A percentile compares a stretch with the other conserved stretches of the same genome.
Evolutionary conservation across 2,797 vertebrate species (phyloP).

Genomic region (Anniella stebbinsi): DNA sequence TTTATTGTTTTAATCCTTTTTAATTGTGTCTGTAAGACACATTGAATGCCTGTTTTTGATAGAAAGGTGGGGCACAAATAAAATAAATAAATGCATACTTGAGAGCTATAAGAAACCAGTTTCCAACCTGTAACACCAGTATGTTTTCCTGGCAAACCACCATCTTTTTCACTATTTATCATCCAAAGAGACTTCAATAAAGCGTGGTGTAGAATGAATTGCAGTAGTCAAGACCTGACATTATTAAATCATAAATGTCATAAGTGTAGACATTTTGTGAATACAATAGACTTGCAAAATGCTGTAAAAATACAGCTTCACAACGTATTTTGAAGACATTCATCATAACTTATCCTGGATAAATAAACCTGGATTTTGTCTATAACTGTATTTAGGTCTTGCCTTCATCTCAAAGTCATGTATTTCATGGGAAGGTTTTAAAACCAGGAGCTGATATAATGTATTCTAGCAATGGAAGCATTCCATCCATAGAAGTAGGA

Average conservation of each 20-base stretch:
- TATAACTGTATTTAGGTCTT: constrained; percentile 27
- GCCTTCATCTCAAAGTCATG: not conserved
- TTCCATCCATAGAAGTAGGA: too few relatives aligned
- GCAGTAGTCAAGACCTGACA: not conserved
- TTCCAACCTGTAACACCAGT: not conserved
- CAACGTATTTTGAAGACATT: constrained; percentile 27
- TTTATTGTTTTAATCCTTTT: too few relatives aligned
- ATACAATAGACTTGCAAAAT: not conserved
- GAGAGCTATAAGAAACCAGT: not conserved
- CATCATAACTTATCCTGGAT: constrained; percentile 33
- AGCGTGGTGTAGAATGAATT: not conserved
- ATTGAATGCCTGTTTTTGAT: too few relatives aligned
- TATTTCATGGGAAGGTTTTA: not conserved
- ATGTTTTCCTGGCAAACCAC: not conserved
- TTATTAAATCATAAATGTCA: not conserved
- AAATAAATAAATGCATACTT: not conserved
- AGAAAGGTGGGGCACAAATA: too few relatives aligned
- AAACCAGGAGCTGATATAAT: not conserved
- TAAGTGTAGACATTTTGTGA: not conserved
- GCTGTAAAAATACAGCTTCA: constrained; percentile 22
- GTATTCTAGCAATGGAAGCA: too few relatives aligned
- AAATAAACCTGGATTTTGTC: constrained; percentile 15
- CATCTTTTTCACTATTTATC: not conserved
- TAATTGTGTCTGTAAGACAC: too few relatives aligned
- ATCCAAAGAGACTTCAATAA: not conserved